Evolutionary conservation across 2,797 vertebrate genomes (phyloP).

Genomic region (Etheostoma perlongum): DNA sequence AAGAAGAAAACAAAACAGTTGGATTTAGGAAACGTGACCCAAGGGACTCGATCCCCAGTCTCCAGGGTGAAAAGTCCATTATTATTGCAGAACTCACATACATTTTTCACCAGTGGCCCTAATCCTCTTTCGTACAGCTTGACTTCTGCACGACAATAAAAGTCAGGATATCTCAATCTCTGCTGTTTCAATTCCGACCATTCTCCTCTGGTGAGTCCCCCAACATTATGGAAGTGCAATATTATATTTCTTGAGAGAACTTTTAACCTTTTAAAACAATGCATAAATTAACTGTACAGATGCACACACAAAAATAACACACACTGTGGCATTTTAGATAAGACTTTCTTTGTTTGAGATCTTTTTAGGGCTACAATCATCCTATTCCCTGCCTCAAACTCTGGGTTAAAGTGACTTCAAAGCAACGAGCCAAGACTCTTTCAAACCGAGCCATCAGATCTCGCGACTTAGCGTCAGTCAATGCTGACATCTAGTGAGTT

Average conservation of each 20-base stretch:
- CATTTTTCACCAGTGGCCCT: too few species aligned
- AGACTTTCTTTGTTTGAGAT: accelerated
- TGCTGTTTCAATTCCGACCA: background rate
- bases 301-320: conserved; percentile 18
- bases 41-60: too few species aligned
- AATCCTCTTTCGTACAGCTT: background rate
- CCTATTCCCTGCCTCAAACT: conserved; percentile 23
- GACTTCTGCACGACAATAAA: background rate
- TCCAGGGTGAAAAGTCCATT: too few species aligned
- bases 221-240: background rate
- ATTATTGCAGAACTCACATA: too few species aligned
- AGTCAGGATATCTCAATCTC: background rate
- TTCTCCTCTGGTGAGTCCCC: background rate
- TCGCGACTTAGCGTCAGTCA: conserved; percentile 7
- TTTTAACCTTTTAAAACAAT: conserved; percentile 19
- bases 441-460: conserved; percentile 18
- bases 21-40: too few species aligned
- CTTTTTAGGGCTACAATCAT: conserved; percentile 24
- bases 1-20: too few species aligned
- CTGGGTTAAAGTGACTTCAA: background rate
- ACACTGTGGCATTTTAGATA: background rate
- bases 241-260: background rate
- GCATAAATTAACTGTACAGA: conserved; percentile 15
- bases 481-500: conserved; percentile 27
- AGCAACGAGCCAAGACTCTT: background rate